phyloP scores from a whole-genome alignment of 1,140 invertebrate species.

The Danaus melanippus region DNA sequence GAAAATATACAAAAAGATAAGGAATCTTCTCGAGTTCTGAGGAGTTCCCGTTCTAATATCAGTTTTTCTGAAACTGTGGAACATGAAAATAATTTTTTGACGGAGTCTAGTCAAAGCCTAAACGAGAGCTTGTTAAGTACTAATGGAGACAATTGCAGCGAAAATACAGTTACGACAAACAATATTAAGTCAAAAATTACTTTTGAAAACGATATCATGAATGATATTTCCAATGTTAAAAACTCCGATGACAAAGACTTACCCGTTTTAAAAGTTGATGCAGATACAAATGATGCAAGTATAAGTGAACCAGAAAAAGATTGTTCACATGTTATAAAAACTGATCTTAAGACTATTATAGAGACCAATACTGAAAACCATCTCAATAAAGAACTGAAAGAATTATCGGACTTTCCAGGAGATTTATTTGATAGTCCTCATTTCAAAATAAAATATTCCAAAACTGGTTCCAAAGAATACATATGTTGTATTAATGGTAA shows the following conservation, averaged over 20 bases:
- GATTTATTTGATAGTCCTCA: slow-evolving; percentile 52
- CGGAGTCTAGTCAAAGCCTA: slow-evolving; percentile 9
- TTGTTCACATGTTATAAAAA: neutral
- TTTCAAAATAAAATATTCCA: slow-evolving; percentile 46
- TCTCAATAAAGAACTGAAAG: neutral
- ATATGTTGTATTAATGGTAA: slow-evolving; percentile 56
- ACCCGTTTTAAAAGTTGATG: slow-evolving; percentile 27
- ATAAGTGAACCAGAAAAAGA: slow-evolving; percentile 4
- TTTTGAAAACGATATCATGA: slow-evolving; percentile 46
- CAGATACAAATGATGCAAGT: slow-evolving; percentile 10
- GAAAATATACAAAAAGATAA: slow-evolving; percentile 9
- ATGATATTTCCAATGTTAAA: slow-evolving; percentile 15
- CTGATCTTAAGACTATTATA: neutral
- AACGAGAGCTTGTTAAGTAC: neutral
- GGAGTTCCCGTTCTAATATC: slow-evolving; percentile 38
- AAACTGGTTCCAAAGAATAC: slow-evolving; percentile 48
- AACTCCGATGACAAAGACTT: slow-evolving; percentile 15
- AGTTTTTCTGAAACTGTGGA: slow-evolving; percentile 26
- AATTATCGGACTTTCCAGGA: slow-evolving; percentile 1
- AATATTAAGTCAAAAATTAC: slow-evolving; percentile 45
- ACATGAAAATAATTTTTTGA: slow-evolving; percentile 15
- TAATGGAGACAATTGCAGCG: slow-evolving; percentile 8
- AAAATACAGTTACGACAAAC: neutral
- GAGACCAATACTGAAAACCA: too few relatives aligned
- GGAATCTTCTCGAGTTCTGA: slow-evolving; percentile 28